Evolutionary conservation across 64 coral and sea anemone species (phyloP), one percentile per base, ranked within the genome.

Genomic region (Stylophora pistillata): DNA sequence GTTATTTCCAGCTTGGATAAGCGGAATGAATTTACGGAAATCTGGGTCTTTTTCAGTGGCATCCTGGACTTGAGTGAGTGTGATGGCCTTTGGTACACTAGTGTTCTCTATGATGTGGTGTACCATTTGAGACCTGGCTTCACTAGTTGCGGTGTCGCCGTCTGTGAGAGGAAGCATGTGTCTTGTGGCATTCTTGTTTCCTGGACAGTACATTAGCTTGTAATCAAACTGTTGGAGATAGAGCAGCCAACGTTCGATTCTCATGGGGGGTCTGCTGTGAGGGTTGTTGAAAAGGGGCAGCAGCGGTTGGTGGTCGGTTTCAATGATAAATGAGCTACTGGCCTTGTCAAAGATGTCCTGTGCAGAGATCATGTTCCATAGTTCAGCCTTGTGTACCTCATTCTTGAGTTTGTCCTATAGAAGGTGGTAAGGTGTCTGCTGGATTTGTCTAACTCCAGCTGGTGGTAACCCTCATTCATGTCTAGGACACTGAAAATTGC

Each of bases 381-480:
- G 1, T 85, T 64, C 25, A 86, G 27, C 53, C 73, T 74, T 29
- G 80, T 86, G 31, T 78, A 85, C 73, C 84, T 87, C 85, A 87
- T 92, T 10, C 59, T 86, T 55, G 34, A 61, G 10, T 72, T 18
- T 21, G 77, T 86, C 82, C 85, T 78, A 63, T 80, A 73, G 33
- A 93, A 93, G 13, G 91, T 93, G 18, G 85, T 86, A 21, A 88
- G 62, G 29, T 79, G 37, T 55, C 91, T 55, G 64, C 75, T 87
- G 18, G 28, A 12, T 52, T 79, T 20, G 16, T 82, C 59, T 15
- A 93, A n/a, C 77, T 82, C 33, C 23, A 88, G 33, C 33, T 88
- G 85, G 27, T 93, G 76, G 34, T 93, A 93, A 3, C 91, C 77
- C 55, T 93, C 64, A 37, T 88, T 93, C 76, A 88, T 78, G 58